These are phyloP conservation scores for Pseudobourletiella spinata DNA, from an alignment of 1,140 invertebrate genomes.

Conservation along the genomic window DNA sequence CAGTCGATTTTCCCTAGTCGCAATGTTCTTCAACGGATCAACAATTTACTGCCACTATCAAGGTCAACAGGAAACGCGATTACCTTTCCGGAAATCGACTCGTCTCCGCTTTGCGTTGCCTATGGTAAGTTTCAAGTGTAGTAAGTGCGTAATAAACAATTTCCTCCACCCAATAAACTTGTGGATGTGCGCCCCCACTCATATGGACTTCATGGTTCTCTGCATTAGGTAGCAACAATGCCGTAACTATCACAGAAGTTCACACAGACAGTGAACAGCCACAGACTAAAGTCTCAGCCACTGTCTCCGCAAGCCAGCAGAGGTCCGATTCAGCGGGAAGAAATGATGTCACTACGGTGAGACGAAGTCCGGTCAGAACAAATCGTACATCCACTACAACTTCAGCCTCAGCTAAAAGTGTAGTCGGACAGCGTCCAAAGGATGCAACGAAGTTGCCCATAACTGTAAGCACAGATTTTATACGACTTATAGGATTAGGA, in stretches of 20 bases:
- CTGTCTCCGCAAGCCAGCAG: neutral
- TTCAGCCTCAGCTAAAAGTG: too few relatives aligned
- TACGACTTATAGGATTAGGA: too few relatives aligned
- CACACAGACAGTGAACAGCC: neutral
- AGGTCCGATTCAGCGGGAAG: too few relatives aligned
- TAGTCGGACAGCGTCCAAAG: too few relatives aligned
- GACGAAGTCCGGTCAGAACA: too few relatives aligned
- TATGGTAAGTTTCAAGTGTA: neutral
- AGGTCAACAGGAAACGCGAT: neutral
- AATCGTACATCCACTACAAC: too few relatives aligned
- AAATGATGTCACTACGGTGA: too few relatives aligned
- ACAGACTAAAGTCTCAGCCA: too few relatives aligned
- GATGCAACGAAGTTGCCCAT: too few relatives aligned
- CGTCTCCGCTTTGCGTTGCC: neutral
- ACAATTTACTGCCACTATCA: conserved; percentile 5
- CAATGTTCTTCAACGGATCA: conserved; percentile 16
- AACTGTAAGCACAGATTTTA: too few relatives aligned
- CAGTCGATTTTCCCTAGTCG: conserved; percentile 5
- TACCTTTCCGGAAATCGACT: neutral
- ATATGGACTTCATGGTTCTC: neutral
- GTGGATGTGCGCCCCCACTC: neutral
- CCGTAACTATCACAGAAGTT: neutral
- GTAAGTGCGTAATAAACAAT: neutral
- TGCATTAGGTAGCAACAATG: neutral
- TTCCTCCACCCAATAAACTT: neutral